Conservation (phyloP, 1,140 invertebrate species). For the Diuraphis noxia region DNA sequence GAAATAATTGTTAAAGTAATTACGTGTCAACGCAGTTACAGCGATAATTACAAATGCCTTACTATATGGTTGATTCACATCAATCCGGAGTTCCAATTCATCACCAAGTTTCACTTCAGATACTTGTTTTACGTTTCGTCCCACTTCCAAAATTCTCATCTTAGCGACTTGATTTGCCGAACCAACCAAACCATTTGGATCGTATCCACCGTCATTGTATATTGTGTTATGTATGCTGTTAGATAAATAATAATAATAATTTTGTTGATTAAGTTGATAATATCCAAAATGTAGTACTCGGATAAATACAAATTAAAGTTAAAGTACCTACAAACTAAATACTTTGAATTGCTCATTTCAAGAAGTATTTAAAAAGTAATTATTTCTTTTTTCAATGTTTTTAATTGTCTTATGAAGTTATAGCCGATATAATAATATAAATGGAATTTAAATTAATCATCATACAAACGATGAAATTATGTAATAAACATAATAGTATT, state of each 20-base stretch:
- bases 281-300: neutral
- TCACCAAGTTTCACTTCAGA: slow-evolving; percentile 61
- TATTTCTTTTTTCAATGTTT: neutral
- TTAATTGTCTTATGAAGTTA: neutral
- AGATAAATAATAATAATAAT: neutral
- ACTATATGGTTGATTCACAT: slow-evolving; percentile 61
- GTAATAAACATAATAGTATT: neutral
- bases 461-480: neutral
- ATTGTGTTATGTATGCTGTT: slow-evolving; percentile 44
- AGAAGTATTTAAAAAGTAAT: neutral
- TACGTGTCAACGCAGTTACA: neutral
- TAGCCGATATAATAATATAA: neutral
- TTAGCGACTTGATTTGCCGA: slow-evolving; percentile 54
- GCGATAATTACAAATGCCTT: slow-evolving; percentile 44
- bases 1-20: slow-evolving; percentile 36
- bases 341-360: neutral
- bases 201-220: slow-evolving; percentile 41
- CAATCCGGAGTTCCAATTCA: slow-evolving; percentile 61
- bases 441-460: neutral
- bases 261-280: neutral
- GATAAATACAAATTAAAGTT: neutral
- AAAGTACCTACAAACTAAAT: neutral
- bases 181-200: slow-evolving; percentile 36
- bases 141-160: slow-evolving; percentile 57
- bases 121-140: slow-evolving; percentile 55